Evolutionary conservation across 2,888 invertebrate species (phyloP).

Genomic region (Labia minor): DNA sequence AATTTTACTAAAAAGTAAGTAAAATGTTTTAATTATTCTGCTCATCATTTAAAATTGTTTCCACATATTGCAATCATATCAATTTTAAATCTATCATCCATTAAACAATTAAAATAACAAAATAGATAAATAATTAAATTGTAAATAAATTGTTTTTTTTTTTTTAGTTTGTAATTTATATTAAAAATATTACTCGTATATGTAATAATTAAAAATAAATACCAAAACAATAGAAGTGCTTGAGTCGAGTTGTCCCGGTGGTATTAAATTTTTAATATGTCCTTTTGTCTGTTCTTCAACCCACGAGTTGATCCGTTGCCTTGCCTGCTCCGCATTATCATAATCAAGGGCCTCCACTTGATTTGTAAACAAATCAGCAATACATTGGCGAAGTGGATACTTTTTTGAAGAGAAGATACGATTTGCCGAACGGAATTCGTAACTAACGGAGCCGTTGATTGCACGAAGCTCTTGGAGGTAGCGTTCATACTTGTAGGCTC

Average conservation of each 20-base stretch:
- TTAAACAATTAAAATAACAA: too few species aligned
- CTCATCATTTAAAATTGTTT: too few species aligned
- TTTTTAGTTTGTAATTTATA: too few species aligned
- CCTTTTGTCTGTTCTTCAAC: constrained; percentile 61
- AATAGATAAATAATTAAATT: too few species aligned
- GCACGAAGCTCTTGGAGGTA: constrained; percentile 42
- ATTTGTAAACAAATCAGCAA: constrained; percentile 48
- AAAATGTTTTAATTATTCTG: too few species aligned
- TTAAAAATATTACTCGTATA: too few species aligned
- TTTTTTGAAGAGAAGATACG: constrained; percentile 57
- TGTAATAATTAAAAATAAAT: too few species aligned
- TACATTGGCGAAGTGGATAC: constrained; percentile 52
- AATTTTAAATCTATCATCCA: too few species aligned
- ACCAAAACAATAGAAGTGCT: constrained; percentile 58
- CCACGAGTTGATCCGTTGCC: constrained; percentile 62
- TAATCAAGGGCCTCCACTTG: constrained; percentile 45
- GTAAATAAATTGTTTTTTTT: too few species aligned
- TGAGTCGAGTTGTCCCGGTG: constrained; percentile 48
- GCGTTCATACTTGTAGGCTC: constrained; percentile 62
- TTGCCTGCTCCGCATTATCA: constrained; percentile 46
- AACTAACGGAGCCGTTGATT: constrained; percentile 43
- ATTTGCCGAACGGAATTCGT: constrained; percentile 68
- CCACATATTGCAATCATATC: too few species aligned
- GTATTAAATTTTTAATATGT: constrained; percentile 63
- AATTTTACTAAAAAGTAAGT: too few species aligned